phyloP scores from a whole-genome alignment of 1,140 invertebrate species.

The Zelostemma sp. region DNA sequence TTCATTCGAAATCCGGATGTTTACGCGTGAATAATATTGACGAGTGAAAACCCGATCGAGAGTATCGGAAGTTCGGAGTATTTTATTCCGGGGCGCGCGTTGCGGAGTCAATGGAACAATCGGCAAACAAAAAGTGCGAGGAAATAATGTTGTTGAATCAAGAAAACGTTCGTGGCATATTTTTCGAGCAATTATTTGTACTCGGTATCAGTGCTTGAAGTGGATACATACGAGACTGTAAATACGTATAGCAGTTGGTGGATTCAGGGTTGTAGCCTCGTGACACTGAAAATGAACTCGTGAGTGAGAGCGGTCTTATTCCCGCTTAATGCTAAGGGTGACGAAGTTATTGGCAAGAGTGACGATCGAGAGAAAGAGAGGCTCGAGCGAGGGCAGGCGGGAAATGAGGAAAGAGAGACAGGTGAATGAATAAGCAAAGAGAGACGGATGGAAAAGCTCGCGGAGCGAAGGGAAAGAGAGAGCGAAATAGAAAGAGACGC shows the following conservation, averaged over 20 bases:
- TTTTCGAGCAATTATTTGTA: conserved; percentile 45
- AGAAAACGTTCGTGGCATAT: conserved; percentile 19
- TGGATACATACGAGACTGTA: conserved; percentile 20
- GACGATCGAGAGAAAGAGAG: conserved; percentile 30
- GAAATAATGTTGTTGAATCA: conserved; percentile 19
- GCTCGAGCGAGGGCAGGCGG: conserved; percentile 35
- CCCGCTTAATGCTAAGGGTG: conserved; percentile 5
- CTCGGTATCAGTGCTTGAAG: conserved; percentile 42
- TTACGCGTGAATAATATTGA: too few species aligned
- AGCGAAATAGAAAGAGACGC: conserved; percentile 62
- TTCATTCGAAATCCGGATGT: too few species aligned
- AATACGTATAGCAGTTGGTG: conserved; percentile 21
- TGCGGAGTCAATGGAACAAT: too few species aligned
- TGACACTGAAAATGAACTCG: conserved; percentile 14
- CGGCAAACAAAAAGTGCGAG: too few species aligned
- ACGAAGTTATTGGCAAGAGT: conserved; percentile 13
- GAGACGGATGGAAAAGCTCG: conserved; percentile 33
- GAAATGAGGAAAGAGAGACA: conserved; percentile 46
- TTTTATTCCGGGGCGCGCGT: too few species aligned
- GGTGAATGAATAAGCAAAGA: neutral
- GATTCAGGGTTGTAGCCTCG: conserved; percentile 23
- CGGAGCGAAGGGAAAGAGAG: conserved; percentile 43
- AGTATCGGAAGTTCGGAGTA: too few species aligned
- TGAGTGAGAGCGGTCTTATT: conserved; percentile 6
- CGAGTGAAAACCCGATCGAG: too few species aligned